A percentile compares a stretch with the other conserved stretches of the same genome.
Conservation (phyloP, 2,888 invertebrate genomes). For the Chydorus sphaericus region DNA sequence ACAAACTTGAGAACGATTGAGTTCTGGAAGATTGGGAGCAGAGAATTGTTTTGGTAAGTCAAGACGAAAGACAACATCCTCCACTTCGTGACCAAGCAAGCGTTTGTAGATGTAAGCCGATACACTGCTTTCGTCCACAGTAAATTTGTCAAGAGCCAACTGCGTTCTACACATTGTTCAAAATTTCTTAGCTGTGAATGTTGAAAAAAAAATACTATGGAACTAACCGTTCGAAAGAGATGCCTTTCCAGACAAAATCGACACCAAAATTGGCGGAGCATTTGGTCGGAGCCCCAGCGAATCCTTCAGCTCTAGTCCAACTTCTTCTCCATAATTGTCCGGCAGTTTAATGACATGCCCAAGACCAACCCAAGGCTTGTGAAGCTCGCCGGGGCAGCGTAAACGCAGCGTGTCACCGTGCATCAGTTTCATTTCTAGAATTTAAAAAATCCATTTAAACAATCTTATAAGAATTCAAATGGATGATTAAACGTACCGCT, state of each 20-base stretch:
- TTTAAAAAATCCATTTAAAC: slow-evolving; percentile 7
- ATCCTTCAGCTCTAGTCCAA: slow-evolving; percentile 88
- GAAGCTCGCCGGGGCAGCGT: slow-evolving; percentile 80
- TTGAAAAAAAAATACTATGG: background rate
- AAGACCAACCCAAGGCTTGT: slow-evolving; percentile 92
- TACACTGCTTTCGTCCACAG: slow-evolving; percentile 89
- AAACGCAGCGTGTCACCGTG: slow-evolving; percentile 93
- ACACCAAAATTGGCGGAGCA: slow-evolving; percentile 92
- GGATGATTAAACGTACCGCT: slow-evolving; percentile 42
- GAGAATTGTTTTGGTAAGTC: slow-evolving; percentile 92
- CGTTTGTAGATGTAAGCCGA: slow-evolving; percentile 97
- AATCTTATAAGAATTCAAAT: background rate
- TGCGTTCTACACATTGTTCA: slow-evolving; percentile 57
- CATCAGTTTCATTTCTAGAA: slow-evolving; percentile 88
- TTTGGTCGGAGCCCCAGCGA: slow-evolving; percentile 81
- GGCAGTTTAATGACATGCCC: slow-evolving; percentile 95
- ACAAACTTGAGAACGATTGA: slow-evolving; percentile 88
- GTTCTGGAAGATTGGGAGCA: slow-evolving; percentile 90
- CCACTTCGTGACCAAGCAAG: slow-evolving; percentile 82
- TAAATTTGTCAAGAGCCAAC: slow-evolving; percentile 81
- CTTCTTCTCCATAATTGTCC: slow-evolving; percentile 93
- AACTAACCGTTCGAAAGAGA: slow-evolving; percentile 78
- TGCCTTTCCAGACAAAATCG: slow-evolving; percentile 98
- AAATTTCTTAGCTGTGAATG: background rate
- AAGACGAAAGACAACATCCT: slow-evolving; percentile 80